Evolutionary conservation across 2,888 invertebrate genomes (phyloP).

Genomic region (Amiota minor): DNA sequence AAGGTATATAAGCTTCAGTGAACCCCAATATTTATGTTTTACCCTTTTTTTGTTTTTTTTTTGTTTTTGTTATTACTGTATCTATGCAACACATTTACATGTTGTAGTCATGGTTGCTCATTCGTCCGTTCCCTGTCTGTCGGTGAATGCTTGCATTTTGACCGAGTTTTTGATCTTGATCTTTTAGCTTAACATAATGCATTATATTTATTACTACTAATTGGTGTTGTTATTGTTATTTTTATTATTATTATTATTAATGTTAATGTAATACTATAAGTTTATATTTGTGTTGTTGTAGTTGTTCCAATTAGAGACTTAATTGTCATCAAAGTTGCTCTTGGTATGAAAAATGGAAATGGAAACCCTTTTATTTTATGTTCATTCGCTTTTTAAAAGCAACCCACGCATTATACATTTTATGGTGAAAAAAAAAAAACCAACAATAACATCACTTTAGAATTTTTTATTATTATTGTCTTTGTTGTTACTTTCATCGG

Average conservation of each 20-base stretch:
- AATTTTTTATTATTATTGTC: background rate
- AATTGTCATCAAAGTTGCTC: background rate
- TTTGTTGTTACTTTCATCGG: conserved; percentile 18
- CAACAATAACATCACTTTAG: too few relatives aligned
- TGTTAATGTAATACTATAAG: conserved; percentile 7
- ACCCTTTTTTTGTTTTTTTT: background rate
- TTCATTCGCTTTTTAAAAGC: too few relatives aligned
- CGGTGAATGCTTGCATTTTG: conserved; percentile 33
- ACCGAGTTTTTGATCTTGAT: conserved; percentile 63
- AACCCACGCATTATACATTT: too few relatives aligned
- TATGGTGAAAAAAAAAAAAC: too few relatives aligned
- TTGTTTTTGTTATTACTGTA: background rate
- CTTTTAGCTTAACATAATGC: conserved; percentile 35
- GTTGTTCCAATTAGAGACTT: background rate
- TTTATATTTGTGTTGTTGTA: background rate
- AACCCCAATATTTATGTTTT: background rate
- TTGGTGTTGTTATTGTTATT: background rate
- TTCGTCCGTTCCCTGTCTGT: background rate
- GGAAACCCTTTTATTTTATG: too few relatives aligned
- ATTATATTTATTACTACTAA: conserved; percentile 1
- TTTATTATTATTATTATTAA: conserved; percentile 1
- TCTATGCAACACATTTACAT: background rate
- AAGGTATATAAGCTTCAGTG: too few relatives aligned
- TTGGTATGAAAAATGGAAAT: too few relatives aligned
- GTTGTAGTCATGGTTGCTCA: too few relatives aligned